Percentiles rank a stretch among this genome's conserved stretches.
phyloP scores from a whole-genome alignment of 2,113 vertebrate species.

The Aptenodytes patagonicus region DNA sequence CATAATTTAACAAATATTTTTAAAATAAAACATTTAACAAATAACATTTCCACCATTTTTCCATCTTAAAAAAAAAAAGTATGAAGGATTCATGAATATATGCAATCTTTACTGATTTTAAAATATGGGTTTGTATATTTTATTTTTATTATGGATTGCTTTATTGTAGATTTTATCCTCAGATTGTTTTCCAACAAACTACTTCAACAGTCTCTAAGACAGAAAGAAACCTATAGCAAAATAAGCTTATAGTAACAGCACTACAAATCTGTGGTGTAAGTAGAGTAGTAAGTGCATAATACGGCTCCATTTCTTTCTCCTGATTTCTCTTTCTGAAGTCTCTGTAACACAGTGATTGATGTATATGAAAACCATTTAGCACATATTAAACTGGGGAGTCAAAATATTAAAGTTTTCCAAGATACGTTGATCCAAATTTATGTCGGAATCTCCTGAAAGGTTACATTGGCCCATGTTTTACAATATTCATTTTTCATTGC shows the following conservation, averaged over 20 bases:
- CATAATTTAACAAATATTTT: conserved; percentile 55
- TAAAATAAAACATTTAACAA: conserved; percentile 27
- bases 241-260: neutral
- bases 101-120: neutral
- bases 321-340: neutral
- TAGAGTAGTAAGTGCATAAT: neutral
- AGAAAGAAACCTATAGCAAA: conserved; percentile 2
- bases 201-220: neutral
- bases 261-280: neutral
- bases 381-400: neutral
- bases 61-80: neutral
- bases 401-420: conserved; percentile 6
- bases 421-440: neutral
- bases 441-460: neutral
- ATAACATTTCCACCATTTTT: conserved; percentile 12
- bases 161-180: neutral
- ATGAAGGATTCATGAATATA: conserved; percentile 10
- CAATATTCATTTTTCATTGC: neutral
- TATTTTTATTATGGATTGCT: neutral
- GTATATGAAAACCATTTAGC: neutral
- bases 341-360: neutral
- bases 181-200: neutral
- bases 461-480: neutral
- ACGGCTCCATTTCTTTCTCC: neutral
- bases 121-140: neutral